Evolutionary conservation across 2,113 vertebrate genomes (phyloP), one percentile per base, ranked within the genome.

Genomic region (Ammodramus savannarum): DNA sequence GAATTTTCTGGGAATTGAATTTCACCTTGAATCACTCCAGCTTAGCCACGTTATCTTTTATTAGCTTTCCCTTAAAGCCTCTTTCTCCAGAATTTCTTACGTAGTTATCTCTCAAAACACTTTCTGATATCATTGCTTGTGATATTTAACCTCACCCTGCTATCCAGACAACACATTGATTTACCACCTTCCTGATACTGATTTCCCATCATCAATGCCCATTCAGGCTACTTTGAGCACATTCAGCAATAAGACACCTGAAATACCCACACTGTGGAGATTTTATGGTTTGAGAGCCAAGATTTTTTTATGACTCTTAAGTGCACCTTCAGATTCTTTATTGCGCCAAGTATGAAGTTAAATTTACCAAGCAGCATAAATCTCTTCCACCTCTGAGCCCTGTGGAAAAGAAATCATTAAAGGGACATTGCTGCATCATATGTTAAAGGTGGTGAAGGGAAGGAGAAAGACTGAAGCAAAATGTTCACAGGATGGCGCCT

Each of bases 281-380:
- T 94, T 83, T 88, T 67, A 90, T 41, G 59, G 82, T 57, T 94
- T 71, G n/a, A 77, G 52, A 95, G 75, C 67, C 72, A 63, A 88
- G 79, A 74, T 90, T 93, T 93, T 91, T 91, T 96, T 76, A 80
- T 80, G 90, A 65, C 63, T 79, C 72, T 71, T 93, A 85, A 95
- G 81, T 93, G 91, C 82, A 88, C 68, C 83, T 96, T 43, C 51
- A 34, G 34, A 90, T 83, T 61, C 62, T 96, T 95, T 95, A 96
- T 80, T 85, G 43, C 63, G 32, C 51, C 2, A 29, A 62, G 36
- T 63, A 81, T 34, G 43, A 91, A 83, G 85, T 85, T 85, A 93
- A 87, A 91, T 86, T 94, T 73, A 83, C 51, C 51, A 63, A 48
- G 85, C 31, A 19, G 7, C 65, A 96, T 91, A 95, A 95, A 94